Evolutionary conservation across 2,113 vertebrate species (phyloP).

Genomic region (sheep (Ovis aries)): ARS-UI_Ramb_v3.0 NC_056065.1:31961501-31962000

Average conservation of each 20-base stretch:
- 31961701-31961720: neutral
- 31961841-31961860: neutral
- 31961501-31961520: neutral
- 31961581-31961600: neutral
- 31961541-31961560: neutral
- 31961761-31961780: neutral
- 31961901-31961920: constrained; percentile 36
- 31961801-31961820: neutral
- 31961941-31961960: constrained; percentile 53
- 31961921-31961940: constrained; percentile 26
- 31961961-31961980: constrained; percentile 13
- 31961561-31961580: neutral
- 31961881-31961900: neutral
- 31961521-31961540: neutral
- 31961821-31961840: constrained; percentile 42
- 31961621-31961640: neutral
- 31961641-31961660: neutral
- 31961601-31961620: neutral
- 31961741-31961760: neutral
- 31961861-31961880: accelerated
- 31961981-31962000: constrained; percentile 43
- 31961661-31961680: neutral
- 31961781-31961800: neutral
- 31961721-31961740: neutral
- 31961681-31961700: neutral